Evolutionary conservation across 2,113 vertebrate genomes (phyloP), one percentile per base, ranked within the genome.

Genomic region (Psittacula cyanocephala): DNA sequence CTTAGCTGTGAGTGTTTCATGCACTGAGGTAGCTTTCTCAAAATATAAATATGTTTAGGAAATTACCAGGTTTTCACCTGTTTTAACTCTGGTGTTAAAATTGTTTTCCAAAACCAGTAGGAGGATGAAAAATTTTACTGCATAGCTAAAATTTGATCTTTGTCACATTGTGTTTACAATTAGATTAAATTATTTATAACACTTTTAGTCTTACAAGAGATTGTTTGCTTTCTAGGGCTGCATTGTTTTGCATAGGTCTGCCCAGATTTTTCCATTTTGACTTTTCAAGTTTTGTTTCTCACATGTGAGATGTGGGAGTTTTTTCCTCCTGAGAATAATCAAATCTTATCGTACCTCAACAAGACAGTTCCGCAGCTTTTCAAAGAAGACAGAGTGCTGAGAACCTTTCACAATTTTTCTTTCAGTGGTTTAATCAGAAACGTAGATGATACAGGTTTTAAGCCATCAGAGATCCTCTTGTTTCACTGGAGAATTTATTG

Each of bases 271-370:
- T 82, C 39, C 10, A 52, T 63, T 96, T 77, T 91, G 60, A 88
- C 44, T 83, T 90, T 60, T 33, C 5, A 6, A 91, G 46, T 83
- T 95, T 83, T 74, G 59, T 74, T 96, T 95, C 49, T 91, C 79
- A 63, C 15, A 13, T 4, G 16, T 20, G 47, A 89, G 25, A 74
- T 33, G 8, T 41, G 49, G 80, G 69, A 92, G 68, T 33, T 53
- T 47, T 68, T 90, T 88, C 62, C 81, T 62, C 27, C 33, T 23
- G 47, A 81, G 35, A 86, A 83, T 52, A 71, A 86, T 28, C 35
- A 83, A 47, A 80, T 71, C 7, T 43, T 10, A 28, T 76, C 44
- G 69, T 35, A 72, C 31, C n/a, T 37, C 1, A 0, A 63, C 16
- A 23, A 84, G 22, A 81, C 2, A 67, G 22, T 62, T 91, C 78